A percentile compares a stretch with the other conserved stretches of the same genome.
Evolutionary conservation across 1,140 invertebrate genomes (phyloP).

Genomic region (Drosophila malerkotliana): DNA sequence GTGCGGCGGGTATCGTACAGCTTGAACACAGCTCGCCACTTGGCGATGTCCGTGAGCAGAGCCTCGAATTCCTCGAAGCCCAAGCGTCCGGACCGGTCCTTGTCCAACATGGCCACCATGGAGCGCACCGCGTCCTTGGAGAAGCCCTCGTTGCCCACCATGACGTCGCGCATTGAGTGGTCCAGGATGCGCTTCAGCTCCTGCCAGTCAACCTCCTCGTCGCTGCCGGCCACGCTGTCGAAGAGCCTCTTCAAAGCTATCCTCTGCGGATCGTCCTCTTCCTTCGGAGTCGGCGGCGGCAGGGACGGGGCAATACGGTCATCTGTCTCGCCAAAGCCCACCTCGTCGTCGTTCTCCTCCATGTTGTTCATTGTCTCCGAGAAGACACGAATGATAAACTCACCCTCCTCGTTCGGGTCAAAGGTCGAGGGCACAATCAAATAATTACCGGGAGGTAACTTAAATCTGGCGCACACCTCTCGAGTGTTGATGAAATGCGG

Average conservation of each 20-base stretch:
- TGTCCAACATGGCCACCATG: constrained; percentile 98
- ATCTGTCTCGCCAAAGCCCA: constrained; percentile 91
- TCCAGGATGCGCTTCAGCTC: constrained; percentile 97
- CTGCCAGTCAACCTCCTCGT: constrained; percentile 96
- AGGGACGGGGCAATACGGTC: constrained; percentile 83
- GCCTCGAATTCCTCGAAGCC: constrained; percentile 96
- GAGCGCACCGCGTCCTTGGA: constrained; percentile 96
- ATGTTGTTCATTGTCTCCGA: constrained; percentile 96
- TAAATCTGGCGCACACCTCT: constrained; percentile 92
- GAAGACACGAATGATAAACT: constrained; percentile 98
- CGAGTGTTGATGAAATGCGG: constrained; percentile 98
- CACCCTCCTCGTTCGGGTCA: constrained; percentile 97
- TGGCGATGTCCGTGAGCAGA: constrained; percentile 93
- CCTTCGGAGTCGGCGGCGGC: constrained; percentile 77
- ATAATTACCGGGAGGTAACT: constrained; percentile 96
- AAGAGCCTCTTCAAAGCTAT: constrained; percentile 92
- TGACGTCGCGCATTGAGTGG: constrained; percentile 92
- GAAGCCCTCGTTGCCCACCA: constrained; percentile 88
- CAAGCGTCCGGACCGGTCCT: constrained; percentile 95
- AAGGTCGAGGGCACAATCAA: constrained; percentile 99
- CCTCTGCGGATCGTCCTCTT: constrained; percentile 85
- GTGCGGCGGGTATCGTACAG: constrained; percentile 93
- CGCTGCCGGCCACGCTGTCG: constrained; percentile 93
- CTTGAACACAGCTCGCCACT: constrained; percentile 96
- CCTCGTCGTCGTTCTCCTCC: constrained; percentile 93